Conservation (phyloP, 2,797 vertebrate species). For the Tinamus major region DNA sequence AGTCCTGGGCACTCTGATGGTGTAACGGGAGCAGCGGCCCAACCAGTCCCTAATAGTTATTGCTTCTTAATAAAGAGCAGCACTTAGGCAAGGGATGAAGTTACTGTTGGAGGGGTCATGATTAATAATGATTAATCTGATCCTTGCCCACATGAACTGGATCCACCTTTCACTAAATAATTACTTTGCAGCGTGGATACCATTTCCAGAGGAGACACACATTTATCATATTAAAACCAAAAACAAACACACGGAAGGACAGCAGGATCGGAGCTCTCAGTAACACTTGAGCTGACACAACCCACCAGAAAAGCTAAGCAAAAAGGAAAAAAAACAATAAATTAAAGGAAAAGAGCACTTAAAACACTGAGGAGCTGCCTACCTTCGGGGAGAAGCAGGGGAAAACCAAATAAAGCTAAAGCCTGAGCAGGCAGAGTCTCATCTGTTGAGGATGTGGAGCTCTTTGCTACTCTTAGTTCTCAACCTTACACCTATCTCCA, state of each 20-base stretch:
- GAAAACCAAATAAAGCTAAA: background rate
- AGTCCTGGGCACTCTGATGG: background rate
- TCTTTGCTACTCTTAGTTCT: background rate
- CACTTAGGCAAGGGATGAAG: conserved; percentile 74
- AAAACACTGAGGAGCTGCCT: background rate
- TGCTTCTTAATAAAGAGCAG: conserved; percentile 78
- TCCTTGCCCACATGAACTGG: conserved; percentile 74
- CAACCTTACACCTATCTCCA: background rate
- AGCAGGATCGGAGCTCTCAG: background rate
- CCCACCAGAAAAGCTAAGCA: background rate
- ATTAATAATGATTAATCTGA: conserved; percentile 83
- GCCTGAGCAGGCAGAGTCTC: background rate
- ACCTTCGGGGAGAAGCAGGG: background rate
- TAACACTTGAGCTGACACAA: background rate
- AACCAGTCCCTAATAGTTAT: conserved; percentile 59
- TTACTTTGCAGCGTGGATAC: conserved; percentile 80
- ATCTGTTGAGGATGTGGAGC: background rate
- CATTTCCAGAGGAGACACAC: conserved; percentile 64
- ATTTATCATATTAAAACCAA: conserved; percentile 74
- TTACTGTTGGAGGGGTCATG: conserved; percentile 77
- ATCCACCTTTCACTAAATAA: conserved; percentile 80
- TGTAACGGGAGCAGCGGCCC: conserved; percentile 24
- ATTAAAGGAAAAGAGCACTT: background rate
- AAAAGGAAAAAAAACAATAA: background rate
- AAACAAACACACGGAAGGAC: conserved; percentile 34